A percentile compares a stretch with the other conserved stretches of the same genome.
phyloP scores from a whole-genome alignment of 2,888 invertebrate genomes.

The Dysmachus trigonus region DNA sequence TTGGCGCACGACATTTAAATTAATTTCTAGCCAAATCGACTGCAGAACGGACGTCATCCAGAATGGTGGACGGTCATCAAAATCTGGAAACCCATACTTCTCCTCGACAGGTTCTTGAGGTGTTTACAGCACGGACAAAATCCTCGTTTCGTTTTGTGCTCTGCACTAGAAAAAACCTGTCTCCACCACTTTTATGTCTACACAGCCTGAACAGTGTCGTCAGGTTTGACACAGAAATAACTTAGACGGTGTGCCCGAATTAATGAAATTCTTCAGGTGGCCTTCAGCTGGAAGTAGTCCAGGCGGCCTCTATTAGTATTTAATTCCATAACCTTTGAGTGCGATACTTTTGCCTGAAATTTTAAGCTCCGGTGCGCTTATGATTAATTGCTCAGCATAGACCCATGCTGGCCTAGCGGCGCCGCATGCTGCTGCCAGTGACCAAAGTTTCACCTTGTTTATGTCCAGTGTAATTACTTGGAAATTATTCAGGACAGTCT shows the following conservation, averaged over 20 bases:
- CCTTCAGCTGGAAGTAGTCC: background rate
- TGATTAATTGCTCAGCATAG: conserved; percentile 20
- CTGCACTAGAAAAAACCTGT: background rate
- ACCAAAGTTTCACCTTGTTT: conserved; percentile 14
- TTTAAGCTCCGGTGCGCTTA: conserved; percentile 8
- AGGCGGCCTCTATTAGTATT: conserved; percentile 6
- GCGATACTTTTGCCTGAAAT: conserved; percentile 7
- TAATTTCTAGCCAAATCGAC: background rate
- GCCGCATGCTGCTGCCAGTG: background rate
- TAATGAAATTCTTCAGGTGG: conserved; percentile 10
- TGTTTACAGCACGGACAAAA: background rate
- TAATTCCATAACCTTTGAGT: conserved; percentile 11
- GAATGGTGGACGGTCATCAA: background rate
- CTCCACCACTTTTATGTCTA: background rate
- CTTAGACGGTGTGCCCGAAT: background rate
- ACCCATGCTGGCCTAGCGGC: background rate
- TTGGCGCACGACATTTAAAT: background rate
- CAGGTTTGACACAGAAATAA: background rate
- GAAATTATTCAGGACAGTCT: conserved; percentile 29
- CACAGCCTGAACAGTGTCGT: background rate
- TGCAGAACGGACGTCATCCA: background rate
- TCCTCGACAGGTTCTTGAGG: background rate
- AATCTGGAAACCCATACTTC: background rate
- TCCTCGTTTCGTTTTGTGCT: background rate
- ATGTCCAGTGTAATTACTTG: conserved; percentile 16